Evolutionary conservation across 2,888 invertebrate species (phyloP), one percentile per base, ranked within the genome.

Genomic region (Lasioglossum vierecki): DNA sequence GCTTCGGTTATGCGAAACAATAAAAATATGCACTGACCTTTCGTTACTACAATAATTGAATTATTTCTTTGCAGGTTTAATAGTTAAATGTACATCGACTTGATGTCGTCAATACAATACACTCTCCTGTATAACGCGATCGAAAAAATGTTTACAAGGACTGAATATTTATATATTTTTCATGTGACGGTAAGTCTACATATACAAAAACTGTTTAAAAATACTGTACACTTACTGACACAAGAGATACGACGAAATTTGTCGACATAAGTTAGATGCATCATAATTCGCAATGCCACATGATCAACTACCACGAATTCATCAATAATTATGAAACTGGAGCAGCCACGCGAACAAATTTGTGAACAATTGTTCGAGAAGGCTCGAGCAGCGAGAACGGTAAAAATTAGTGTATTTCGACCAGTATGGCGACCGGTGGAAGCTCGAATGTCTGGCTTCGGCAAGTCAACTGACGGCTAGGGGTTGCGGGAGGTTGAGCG

Each of bases 401-500:
- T 86, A 83, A 79, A 80, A 88, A 88, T 89, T 88, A 84, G 76
- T 86, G 68, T 82, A 82, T 86, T 89, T 89, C 35, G 72, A 70
- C 22, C 35, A 15, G 39, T 18, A 53, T 35, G 44, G 63, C 68
- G 63, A 70, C 41, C 63, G 39, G 74, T 30, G 39, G 63, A 39
- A 77, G 80, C 63, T 80, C 63, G 82, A 80, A 70, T 73, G 44
- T 70, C 77, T 66, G 76, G 76, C 35, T 75, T 68, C 46, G 76
- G 76, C 26, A 78, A 75, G 66, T 35, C 18, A 30, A 68, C 68
- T 41, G 35, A 9, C 11, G 68, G 39, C 39, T 4, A 46, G 60
- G 84, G 79, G 70, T 46, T 70, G n/a, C 46, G 39, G 41, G 86
- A 68, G 70, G 81, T 72, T 60, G 79, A 46, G 46, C 53, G 72